Percentiles rank a stretch among this genome's conserved stretches.
phyloP scores from a whole-genome alignment of 2,888 invertebrate genomes.

The Chrysolina americana region DNA sequence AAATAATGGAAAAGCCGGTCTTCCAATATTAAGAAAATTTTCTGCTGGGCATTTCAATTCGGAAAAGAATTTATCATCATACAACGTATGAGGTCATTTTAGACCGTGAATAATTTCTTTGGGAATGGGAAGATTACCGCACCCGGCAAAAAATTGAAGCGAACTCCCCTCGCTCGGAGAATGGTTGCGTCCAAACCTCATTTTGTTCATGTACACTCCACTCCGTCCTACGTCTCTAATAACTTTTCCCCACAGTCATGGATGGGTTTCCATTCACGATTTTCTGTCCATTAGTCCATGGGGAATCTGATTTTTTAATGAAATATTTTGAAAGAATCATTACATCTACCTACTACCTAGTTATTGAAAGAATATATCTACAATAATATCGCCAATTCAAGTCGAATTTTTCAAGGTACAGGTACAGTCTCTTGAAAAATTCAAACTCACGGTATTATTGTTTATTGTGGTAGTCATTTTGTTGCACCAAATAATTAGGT shows the following conservation, averaged over 20 bases:
- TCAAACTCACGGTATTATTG: background rate
- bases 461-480: background rate
- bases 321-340: background rate
- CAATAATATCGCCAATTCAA: background rate
- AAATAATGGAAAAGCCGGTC: background rate
- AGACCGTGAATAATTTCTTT: constrained; percentile 32
- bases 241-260: constrained; percentile 67
- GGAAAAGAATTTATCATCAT: background rate
- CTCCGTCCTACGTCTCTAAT: constrained; percentile 61
- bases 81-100: constrained; percentile 19
- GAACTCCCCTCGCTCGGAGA: constrained; percentile 67
- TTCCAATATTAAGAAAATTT: background rate
- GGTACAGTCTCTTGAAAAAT: background rate
- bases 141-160: constrained; percentile 62
- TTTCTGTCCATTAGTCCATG: constrained; percentile 47
- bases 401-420: background rate
- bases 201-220: constrained; percentile 69
- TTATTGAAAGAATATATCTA: background rate
- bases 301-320: constrained; percentile 40
- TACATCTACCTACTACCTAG: no score
- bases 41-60: background rate
- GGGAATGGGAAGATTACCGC: constrained; percentile 55
- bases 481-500: background rate
- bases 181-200: constrained; percentile 71
- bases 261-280: constrained; percentile 54